Evolutionary conservation across 2,888 invertebrate genomes (phyloP).

Genomic region (Carterocephalus palaemon): DNA sequence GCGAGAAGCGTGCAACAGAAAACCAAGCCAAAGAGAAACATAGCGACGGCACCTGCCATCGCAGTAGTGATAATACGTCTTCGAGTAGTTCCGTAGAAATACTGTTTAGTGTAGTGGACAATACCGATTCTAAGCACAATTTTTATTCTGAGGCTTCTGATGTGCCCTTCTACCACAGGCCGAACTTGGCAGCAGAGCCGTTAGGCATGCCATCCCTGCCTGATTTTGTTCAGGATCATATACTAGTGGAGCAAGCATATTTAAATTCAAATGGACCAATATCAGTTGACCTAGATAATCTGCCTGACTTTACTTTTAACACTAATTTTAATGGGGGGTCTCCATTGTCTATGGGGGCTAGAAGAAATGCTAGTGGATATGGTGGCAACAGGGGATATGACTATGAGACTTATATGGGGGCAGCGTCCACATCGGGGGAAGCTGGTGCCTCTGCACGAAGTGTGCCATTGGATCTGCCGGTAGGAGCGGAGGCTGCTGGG

Average conservation of each 20-base stretch:
- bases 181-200: slow-evolving; percentile 67
- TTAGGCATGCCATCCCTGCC: slow-evolving; percentile 83
- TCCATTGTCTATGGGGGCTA: slow-evolving; percentile 57
- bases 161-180: slow-evolving; percentile 64
- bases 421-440: slow-evolving; percentile 52
- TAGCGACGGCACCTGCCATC: slow-evolving; percentile 50
- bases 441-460: slow-evolving; percentile 47
- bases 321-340: slow-evolving; percentile 69
- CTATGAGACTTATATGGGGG: slow-evolving; percentile 60
- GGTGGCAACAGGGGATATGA: slow-evolving; percentile 57
- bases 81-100: slow-evolving; percentile 70
- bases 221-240: slow-evolving; percentile 93
- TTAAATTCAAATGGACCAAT: slow-evolving; percentile 76
- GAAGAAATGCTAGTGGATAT: slow-evolving; percentile 50
- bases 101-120: slow-evolving; percentile 72
- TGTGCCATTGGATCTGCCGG: slow-evolving; percentile 62
- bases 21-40: slow-evolving; percentile 62
- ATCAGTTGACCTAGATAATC: slow-evolving; percentile 81
- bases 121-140: slow-evolving; percentile 71
- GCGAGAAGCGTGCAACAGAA: slow-evolving; percentile 57
- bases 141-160: slow-evolving; percentile 64
- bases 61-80: slow-evolving; percentile 61
- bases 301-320: slow-evolving; percentile 83
- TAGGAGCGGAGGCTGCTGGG: slow-evolving; percentile 56
- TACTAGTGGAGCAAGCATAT: slow-evolving; percentile 88